These are phyloP conservation scores for Rhea americana DNA, from an alignment of 2,113 vertebrate species.

Conservation along the genomic window DNA sequence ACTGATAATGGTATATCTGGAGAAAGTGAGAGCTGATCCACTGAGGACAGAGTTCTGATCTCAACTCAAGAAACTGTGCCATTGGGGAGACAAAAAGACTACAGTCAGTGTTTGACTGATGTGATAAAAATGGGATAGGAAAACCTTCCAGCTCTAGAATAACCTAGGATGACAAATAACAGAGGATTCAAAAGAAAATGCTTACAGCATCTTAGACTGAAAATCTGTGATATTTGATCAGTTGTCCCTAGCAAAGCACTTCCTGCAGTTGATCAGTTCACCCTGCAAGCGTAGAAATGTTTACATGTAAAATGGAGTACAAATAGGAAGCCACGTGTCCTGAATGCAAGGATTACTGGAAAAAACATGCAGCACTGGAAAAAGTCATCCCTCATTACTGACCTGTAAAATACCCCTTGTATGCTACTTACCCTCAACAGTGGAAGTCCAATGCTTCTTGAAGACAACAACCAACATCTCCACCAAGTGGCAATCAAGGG, in stretches of 20 bases:
- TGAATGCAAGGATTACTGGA: neutral
- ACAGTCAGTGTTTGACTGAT: neutral
- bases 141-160: neutral
- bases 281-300: neutral
- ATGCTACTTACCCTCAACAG: neutral
- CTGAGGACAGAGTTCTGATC: neutral
- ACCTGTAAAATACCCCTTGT: neutral
- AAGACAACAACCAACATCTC: conserved; percentile 23
- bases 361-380: neutral
- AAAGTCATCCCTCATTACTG: neutral
- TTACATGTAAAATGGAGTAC: neutral
- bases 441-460: neutral
- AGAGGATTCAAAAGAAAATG: neutral
- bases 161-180: neutral
- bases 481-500: neutral
- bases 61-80: neutral
- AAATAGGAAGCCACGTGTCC: neutral
- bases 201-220: neutral
- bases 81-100: neutral
- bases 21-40: neutral
- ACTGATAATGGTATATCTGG: accelerated
- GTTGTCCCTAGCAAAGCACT: neutral
- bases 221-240: neutral
- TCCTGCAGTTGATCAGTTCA: neutral
- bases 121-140: neutral